Conservation (phyloP, 2,113 vertebrate genomes). For the Etheostoma cragini region DNA sequence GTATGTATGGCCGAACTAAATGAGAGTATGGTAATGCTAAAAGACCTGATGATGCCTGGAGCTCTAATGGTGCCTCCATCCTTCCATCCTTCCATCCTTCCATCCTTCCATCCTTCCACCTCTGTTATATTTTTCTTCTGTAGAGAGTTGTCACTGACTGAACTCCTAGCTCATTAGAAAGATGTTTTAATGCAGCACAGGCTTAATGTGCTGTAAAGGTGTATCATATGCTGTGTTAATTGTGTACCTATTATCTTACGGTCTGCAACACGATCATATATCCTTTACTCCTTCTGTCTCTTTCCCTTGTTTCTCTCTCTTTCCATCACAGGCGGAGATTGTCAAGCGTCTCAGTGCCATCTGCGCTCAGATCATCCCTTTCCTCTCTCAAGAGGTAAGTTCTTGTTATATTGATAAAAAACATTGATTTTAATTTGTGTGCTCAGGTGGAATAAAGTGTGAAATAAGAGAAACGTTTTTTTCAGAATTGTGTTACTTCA, state of each 20-base stretch:
- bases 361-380: slow-evolving; percentile 93
- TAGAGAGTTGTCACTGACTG: slow-evolving; percentile 9
- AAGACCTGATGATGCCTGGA: slow-evolving; percentile 55
- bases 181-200: slow-evolving; percentile 39
- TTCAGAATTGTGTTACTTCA: background rate
- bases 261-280: slow-evolving; percentile 42
- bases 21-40: slow-evolving; percentile 59
- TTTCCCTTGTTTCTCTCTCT: slow-evolving; percentile 23
- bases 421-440: background rate
- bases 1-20: slow-evolving; percentile 27
- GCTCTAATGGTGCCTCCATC: slow-evolving; percentile 32
- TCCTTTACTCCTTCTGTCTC: slow-evolving; percentile 51
- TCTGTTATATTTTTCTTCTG: slow-evolving; percentile 13
- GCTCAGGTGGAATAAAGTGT: background rate
- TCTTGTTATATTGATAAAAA: background rate
- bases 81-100: slow-evolving; percentile 10
- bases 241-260: slow-evolving; percentile 52
- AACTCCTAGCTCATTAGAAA: slow-evolving; percentile 40
- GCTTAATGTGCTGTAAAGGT: slow-evolving; percentile 61
- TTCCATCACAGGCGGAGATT: slow-evolving; percentile 89
- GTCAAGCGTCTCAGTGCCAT: slow-evolving; percentile 94
- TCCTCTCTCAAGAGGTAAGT: slow-evolving; percentile 94
- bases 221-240: slow-evolving; percentile 38
- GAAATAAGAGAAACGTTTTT: background rate
- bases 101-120: slow-evolving; percentile 17